These are phyloP conservation scores for Tortricodes alternella DNA, from an alignment of 2,888 invertebrate species.

Conservation along the genomic window DNA sequence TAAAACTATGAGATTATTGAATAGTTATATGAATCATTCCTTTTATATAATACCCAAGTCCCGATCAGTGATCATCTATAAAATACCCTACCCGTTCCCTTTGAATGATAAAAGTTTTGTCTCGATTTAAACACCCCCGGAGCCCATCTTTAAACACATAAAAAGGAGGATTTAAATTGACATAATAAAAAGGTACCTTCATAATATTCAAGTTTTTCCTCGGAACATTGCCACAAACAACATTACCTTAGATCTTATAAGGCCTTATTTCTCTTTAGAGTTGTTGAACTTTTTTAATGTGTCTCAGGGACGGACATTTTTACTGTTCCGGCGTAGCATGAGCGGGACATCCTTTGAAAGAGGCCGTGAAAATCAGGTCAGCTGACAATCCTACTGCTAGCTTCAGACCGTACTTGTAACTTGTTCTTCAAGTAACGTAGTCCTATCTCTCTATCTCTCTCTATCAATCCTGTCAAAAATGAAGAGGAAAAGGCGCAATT, in stretches of 20 bases:
- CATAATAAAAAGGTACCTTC: neutral
- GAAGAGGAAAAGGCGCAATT: too few species aligned
- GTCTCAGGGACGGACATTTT: neutral
- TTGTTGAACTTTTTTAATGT: slow-evolving; percentile 18
- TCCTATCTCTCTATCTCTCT: too few species aligned
- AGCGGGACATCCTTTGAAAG: slow-evolving; percentile 8
- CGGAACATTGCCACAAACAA: neutral
- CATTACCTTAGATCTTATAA: slow-evolving; percentile 7
- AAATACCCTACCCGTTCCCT: too few species aligned
- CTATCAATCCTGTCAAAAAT: too few species aligned
- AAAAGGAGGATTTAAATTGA: neutral
- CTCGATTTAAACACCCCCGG: too few species aligned
- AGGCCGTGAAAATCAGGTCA: slow-evolving; percentile 12
- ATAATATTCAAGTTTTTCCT: neutral
- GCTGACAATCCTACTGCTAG: slow-evolving; percentile 1
- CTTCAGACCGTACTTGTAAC: neutral
- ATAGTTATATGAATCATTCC: too few species aligned
- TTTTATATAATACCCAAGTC: too few species aligned
- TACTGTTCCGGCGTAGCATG: neutral
- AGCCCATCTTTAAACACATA: neutral
- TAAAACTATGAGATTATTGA: too few species aligned
- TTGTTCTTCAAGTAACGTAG: too few species aligned
- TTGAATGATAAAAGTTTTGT: too few species aligned
- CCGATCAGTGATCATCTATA: too few species aligned
- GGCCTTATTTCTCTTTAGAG: slow-evolving; percentile 6